Evolutionary conservation across 2,797 vertebrate genomes (phyloP).

Genomic region (Sebastes trivittatus): DNA sequence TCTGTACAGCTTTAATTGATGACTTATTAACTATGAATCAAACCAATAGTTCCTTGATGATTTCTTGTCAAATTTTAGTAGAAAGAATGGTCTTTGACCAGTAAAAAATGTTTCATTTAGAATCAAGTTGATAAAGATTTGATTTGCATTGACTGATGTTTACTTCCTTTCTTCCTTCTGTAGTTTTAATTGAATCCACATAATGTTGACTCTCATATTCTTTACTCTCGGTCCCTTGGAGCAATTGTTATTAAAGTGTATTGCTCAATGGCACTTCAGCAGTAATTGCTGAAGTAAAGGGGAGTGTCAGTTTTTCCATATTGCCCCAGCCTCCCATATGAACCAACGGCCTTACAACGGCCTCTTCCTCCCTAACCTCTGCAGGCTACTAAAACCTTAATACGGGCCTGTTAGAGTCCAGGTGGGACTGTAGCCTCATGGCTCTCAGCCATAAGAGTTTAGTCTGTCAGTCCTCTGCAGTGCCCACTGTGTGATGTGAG

Average conservation of each 20-base stretch:
- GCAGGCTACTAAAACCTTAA: slow-evolving; percentile 14
- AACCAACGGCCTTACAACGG: neutral
- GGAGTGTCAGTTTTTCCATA: neutral
- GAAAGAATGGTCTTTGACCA: neutral
- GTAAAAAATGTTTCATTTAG: neutral
- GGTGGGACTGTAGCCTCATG: slow-evolving; percentile 3
- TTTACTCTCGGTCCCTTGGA: neutral
- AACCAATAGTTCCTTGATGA: neutral
- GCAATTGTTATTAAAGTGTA: neutral
- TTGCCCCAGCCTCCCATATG: neutral
- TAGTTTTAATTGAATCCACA: neutral
- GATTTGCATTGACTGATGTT: neutral
- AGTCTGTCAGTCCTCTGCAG: slow-evolving; percentile 33
- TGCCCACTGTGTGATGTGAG: slow-evolving; percentile 13
- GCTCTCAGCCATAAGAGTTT: slow-evolving; percentile 23
- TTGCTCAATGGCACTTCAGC: slow-evolving; percentile 4
- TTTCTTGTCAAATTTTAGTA: neutral
- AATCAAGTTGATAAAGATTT: neutral
- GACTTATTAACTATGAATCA: neutral
- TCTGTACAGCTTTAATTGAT: neutral
- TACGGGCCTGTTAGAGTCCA: slow-evolving; percentile 22
- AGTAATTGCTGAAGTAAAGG: neutral
- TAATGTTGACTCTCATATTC: too few species aligned
- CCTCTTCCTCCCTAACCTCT: slow-evolving; percentile 1
- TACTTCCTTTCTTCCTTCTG: neutral